Evolutionary conservation across 2,888 invertebrate genomes (phyloP), one percentile per base, ranked within the genome.

Genomic region (Campoletis raptor): DNA sequence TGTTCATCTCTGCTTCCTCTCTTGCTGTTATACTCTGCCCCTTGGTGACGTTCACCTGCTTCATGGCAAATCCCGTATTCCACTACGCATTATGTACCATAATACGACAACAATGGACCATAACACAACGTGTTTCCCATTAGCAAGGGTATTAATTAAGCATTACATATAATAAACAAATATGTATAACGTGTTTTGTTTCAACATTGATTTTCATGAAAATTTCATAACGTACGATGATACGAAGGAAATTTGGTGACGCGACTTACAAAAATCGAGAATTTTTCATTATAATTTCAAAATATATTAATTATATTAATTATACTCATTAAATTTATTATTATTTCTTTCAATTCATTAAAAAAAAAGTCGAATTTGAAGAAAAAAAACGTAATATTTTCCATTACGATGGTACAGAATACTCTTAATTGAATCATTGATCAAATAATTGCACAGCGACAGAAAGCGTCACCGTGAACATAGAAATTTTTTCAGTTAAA

Each of bases 81-180:
- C 40, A 42, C 42, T 6, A 40, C 12, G 40, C n/a, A 69, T 69
- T 69, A 42, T 69, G 40, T 21, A 21, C 42, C 21, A 69, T 24
- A 42, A 69, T 37, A 69, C 42, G 69, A 21, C 40, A 69, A 69
- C 42, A 61, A 61, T 61, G 61, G 61, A 61, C 61, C 30, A 61
- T 61, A 30, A 61, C 61, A 61, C 24, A 61, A 6, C 9, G 6
- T 30, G 30, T 61, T 61, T 61, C 61, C 61, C 61, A 30, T 61
- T 61, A 61, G 61, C 61, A 15, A 30, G 40, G 21, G 4, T 37
- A 61, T 61, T 61, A 61, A 61, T 61, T 15, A 61, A 30, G 12
- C 61, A 15, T 30, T 30, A 30, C 30, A 2, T 61, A 61, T 61
- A 15, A 24, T 24, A 30, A 61, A 61, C 61, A 61, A 61, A 61